Evolutionary conservation across 2,888 invertebrate species (phyloP), one percentile per base, ranked within the genome.

Genomic region (Napeogenes sylphis): DNA sequence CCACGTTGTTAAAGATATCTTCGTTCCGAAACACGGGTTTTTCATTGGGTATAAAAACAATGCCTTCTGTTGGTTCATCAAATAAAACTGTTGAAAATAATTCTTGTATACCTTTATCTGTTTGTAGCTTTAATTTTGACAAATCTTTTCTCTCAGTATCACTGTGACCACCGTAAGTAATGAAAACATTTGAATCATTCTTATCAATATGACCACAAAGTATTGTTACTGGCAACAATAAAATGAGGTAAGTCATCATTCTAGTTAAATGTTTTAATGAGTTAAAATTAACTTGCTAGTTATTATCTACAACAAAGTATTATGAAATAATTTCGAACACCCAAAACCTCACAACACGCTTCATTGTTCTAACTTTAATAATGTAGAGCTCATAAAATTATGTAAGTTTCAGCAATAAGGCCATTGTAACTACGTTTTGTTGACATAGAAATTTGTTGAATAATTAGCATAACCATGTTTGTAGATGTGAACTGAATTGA

Each of bases 1-100:
- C 30, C 30, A 51, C 45, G 45, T 61, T 56, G 2, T 69, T 65
- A 1, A 62, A 59, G 1, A 72, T 12, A 62, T 75, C 69, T 13
- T 76, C 75, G 2, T 73, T 71, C 8, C 76, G 72, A 0, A 76
- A 66, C 0, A 63, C 60, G 0, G 72, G 67, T 35, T 68, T 72
- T 2, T 79, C 76, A 56, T 85, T 83, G 0, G 87, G 87, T 2
- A 87, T 66, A 47, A 87, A 87, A 0, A 86, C 62, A 0, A 86
- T 76, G 42, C 72, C 73, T 0, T 79, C 78, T 0, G 71, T 70
- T 0, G 8, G 30, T n/a, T 42, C 45, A 2, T 32, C 46, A 54
- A 56, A 56, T 14, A 10, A 32, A 51, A 62, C 62, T 32, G 61
- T 57, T 35, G 61, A 55, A n/a, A 51, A 3, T 30, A 53, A 5